Conservation (phyloP, 1,140 invertebrate species). For the Diabrotica undecimpunctata region DNA sequence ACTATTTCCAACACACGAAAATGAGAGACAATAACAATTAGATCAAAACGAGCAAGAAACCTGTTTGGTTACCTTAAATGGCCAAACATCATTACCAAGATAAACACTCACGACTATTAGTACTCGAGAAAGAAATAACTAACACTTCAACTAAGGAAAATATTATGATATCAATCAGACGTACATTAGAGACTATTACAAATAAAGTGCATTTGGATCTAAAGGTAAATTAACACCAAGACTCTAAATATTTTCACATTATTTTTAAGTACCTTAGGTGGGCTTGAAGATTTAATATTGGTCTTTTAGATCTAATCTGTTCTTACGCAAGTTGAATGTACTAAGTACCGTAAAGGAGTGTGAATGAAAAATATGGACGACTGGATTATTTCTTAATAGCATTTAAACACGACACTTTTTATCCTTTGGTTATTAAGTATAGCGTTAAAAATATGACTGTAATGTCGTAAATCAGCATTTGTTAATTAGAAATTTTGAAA, state of each 20-base stretch:
- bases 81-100: not conserved
- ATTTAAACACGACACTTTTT: too few species aligned
- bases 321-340: not conserved
- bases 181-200: not conserved
- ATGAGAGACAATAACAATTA: not conserved
- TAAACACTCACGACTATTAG: not conserved
- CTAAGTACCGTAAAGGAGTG: too few species aligned
- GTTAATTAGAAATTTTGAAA: too few species aligned
- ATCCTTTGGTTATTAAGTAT: too few species aligned
- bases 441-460: too few species aligned
- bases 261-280: not conserved
- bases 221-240: not conserved
- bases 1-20: too few species aligned
- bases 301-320: not conserved
- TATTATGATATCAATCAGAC: not conserved
- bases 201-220: constrained; percentile 2
- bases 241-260: not conserved
- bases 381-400: too few species aligned
- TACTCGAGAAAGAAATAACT: not conserved
- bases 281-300: constrained; percentile 2
- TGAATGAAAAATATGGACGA: too few species aligned
- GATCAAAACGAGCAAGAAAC: not conserved
- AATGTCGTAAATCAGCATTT: too few species aligned
- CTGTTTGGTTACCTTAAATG: not conserved
- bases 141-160: not conserved